These are phyloP conservation scores for Eupithecia subumbrata DNA, from an alignment of 2,888 invertebrate species.

Conservation along the genomic window DNA sequence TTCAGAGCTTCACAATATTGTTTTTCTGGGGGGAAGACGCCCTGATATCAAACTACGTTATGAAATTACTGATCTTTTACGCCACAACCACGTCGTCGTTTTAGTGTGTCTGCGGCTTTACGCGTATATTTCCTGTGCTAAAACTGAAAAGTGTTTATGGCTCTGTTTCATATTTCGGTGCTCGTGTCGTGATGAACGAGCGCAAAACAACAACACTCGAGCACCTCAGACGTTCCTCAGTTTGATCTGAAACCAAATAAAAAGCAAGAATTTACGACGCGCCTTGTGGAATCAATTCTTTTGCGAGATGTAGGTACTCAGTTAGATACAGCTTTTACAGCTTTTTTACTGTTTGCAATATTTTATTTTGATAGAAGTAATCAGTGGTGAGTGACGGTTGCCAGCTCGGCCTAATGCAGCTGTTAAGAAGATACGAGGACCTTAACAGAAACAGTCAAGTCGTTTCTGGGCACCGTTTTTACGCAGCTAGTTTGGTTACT, in stretches of 20 bases:
- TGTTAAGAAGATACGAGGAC: not conserved
- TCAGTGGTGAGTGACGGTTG: conserved; percentile 18
- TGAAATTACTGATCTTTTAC: not conserved
- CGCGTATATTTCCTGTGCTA: not conserved
- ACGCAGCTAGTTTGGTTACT: not conserved
- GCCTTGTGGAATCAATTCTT: conserved; percentile 33
- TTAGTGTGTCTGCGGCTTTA: not conserved
- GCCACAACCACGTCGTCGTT: not conserved
- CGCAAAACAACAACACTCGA: conserved; percentile 34
- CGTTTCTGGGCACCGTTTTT: not conserved
- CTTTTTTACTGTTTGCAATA: conserved; percentile 30
- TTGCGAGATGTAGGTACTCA: conserved; percentile 17
- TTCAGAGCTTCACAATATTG: not conserved
- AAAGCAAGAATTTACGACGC: conserved; percentile 44
- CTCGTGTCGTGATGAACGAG: conserved; percentile 37
- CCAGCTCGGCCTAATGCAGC: not conserved
- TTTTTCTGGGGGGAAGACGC: not conserved
- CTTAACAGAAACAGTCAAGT: not conserved
- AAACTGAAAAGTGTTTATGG: conserved; percentile 16
- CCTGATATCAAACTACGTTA: not conserved
- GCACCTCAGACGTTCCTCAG: conserved; percentile 41
- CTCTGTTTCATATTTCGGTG: conserved; percentile 19
- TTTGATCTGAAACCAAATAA: conserved; percentile 36
- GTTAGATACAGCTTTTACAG: conserved; percentile 19
- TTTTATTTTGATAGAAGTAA: conserved; percentile 34